phyloP scores from a whole-genome alignment of 2,113 vertebrate species.

The Gymnogyps californianus region DNA sequence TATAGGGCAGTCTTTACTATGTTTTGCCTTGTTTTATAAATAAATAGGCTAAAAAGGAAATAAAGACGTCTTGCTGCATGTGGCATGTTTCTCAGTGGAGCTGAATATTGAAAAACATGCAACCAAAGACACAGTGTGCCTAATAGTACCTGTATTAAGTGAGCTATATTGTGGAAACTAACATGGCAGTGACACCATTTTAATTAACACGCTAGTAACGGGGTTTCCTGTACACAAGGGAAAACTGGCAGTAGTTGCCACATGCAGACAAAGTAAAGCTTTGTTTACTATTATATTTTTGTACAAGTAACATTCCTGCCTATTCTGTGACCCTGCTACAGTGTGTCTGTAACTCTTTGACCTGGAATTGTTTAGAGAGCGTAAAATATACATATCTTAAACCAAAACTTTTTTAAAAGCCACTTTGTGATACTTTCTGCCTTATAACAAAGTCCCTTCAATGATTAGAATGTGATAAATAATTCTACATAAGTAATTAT shows the following conservation, averaged over 20 bases:
- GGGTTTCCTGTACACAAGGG: background rate
- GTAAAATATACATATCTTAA: background rate
- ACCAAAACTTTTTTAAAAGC: background rate
- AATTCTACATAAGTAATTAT: background rate
- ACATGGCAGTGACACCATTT: background rate
- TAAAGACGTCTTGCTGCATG: background rate
- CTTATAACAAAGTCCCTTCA: background rate
- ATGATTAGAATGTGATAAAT: background rate
- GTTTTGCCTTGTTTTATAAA: background rate
- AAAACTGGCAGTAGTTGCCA: background rate
- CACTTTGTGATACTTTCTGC: rapidly evolving
- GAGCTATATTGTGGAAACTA: background rate
- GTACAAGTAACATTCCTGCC: background rate
- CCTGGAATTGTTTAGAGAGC: background rate
- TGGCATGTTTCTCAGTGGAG: background rate
- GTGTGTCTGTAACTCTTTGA: background rate
- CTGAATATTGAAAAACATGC: background rate
- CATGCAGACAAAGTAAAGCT: background rate
- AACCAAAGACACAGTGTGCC: background rate
- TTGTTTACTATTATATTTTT: background rate
- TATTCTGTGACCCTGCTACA: background rate
- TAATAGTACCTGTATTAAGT: background rate
- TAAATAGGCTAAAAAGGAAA: background rate
- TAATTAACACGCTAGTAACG: background rate
- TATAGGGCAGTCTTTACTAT: background rate